phyloP scores from a whole-genome alignment of 2,113 vertebrate genomes.

The Crypturellus undulatus region DNA sequence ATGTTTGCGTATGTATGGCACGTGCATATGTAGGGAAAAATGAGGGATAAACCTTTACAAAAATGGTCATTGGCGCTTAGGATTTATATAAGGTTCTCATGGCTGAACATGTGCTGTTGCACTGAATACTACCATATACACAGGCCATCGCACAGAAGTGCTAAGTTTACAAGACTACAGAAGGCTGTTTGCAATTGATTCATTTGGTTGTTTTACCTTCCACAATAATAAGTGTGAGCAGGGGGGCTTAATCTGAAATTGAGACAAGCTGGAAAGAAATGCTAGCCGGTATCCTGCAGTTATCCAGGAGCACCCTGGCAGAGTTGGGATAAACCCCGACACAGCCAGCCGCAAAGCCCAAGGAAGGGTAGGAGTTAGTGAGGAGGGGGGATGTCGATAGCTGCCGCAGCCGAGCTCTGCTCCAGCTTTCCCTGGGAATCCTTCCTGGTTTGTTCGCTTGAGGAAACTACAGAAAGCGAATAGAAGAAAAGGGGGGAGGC shows the following conservation, averaged over 20 bases:
- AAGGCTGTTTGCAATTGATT: conserved; percentile 30
- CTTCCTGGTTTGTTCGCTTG: neutral
- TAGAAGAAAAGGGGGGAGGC: neutral
- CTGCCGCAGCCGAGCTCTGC: conserved; percentile 1
- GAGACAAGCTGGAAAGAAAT: conserved; percentile 24
- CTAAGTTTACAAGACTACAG: conserved; percentile 30
- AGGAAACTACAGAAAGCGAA: neutral
- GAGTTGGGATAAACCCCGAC: neutral
- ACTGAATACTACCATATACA: neutral
- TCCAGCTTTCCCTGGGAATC: neutral
- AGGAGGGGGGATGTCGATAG: neutral
- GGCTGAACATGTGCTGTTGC: neutral
- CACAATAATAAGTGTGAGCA: conserved; percentile 1
- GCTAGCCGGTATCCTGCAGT: neutral
- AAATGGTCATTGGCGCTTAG: neutral
- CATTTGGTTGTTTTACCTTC: conserved; percentile 45
- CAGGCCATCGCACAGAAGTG: neutral
- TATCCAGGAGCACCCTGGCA: conserved; percentile 30
- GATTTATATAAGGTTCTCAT: neutral
- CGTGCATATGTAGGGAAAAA: neutral
- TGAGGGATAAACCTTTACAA: neutral
- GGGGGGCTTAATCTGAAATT: conserved; percentile 25
- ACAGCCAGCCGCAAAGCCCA: neutral
- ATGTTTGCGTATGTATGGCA: neutral
- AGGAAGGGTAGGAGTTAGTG: neutral